phyloP scores from a whole-genome alignment of 2,888 invertebrate species.

The Malthinus seriepunctatus region DNA sequence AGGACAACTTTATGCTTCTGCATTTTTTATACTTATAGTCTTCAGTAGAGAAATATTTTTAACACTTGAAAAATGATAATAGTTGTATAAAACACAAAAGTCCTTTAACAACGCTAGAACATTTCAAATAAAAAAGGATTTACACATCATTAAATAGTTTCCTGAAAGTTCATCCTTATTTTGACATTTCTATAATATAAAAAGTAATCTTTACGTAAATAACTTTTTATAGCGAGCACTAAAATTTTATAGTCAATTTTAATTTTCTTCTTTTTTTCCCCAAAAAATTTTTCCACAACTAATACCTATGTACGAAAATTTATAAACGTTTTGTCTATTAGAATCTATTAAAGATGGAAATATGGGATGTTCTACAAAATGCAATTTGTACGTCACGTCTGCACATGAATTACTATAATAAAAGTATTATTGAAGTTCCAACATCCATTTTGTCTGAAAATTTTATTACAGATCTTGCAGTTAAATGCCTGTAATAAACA shows the following conservation, averaged over 20 bases:
- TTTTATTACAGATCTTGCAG: background rate
- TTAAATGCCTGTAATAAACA: constrained; percentile 2
- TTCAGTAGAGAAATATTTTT: too few relatives aligned
- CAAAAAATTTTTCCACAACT: too few relatives aligned
- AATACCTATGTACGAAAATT: background rate
- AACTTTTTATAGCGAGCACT: background rate
- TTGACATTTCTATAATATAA: background rate
- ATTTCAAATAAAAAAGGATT: background rate
- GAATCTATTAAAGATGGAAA: constrained; percentile 1
- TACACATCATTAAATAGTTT: constrained; percentile 5
- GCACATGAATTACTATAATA: constrained; percentile 19
- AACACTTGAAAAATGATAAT: too few relatives aligned
- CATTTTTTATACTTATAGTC: too few relatives aligned
- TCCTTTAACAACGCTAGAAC: too few relatives aligned
- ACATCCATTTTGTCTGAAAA: constrained; percentile 15
- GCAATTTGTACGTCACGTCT: constrained; percentile 14
- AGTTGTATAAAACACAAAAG: too few relatives aligned
- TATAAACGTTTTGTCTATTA: constrained; percentile 1
- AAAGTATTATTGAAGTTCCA: constrained; percentile 18
- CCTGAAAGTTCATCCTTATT: constrained; percentile 3
- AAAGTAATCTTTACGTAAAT: background rate
- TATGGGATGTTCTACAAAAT: constrained; percentile 6
- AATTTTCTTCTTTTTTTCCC: background rate
- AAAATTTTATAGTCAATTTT: constrained; percentile 6
- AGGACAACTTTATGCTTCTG: too few relatives aligned